Evolutionary conservation across 2,113 vertebrate genomes (phyloP).

Genomic region (Xyrauchen texanus): DNA sequence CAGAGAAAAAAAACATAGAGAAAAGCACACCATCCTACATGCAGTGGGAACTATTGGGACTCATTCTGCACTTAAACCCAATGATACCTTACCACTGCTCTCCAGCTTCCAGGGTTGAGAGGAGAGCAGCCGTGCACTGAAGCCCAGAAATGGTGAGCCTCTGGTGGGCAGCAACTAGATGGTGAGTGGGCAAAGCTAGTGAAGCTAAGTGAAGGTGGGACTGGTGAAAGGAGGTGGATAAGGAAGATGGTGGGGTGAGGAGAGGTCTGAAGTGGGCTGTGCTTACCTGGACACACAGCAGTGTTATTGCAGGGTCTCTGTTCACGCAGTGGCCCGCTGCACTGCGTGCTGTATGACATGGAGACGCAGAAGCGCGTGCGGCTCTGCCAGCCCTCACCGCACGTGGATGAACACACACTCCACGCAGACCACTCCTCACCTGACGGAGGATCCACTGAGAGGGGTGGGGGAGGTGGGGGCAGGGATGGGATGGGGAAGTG

Average conservation of each 20-base stretch:
- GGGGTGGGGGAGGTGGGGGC: conserved; percentile 13
- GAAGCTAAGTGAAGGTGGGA: conserved; percentile 42
- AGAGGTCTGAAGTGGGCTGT: conserved; percentile 37
- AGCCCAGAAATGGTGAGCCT: conserved; percentile 21
- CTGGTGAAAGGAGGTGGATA: neutral
- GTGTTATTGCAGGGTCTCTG: conserved; percentile 98
- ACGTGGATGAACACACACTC: conserved; percentile 96
- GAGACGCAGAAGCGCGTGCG: conserved; percentile 96
- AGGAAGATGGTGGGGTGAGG: conserved; percentile 24
- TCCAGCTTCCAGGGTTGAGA: conserved; percentile 5
- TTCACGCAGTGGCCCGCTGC: conserved; percentile 93
- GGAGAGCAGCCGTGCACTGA: conserved; percentile 2
- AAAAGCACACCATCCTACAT: conserved; percentile 9
- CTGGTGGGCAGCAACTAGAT: conserved; percentile 39
- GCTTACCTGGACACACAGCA: conserved; percentile 93
- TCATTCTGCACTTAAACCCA: conserved; percentile 23
- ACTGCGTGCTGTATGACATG: conserved; percentile 96
- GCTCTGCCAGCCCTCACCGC: conserved; percentile 97
- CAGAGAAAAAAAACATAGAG: no score
- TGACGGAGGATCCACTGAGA: conserved; percentile 84
- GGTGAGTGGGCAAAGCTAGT: conserved; percentile 52
- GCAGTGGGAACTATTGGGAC: conserved; percentile 19
- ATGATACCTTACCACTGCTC: conserved; percentile 30
- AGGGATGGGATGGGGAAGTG: conserved; percentile 34
- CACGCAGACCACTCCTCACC: conserved; percentile 98